Percentiles rank a stretch among this genome's conserved stretches.
These are phyloP conservation scores for Laspeyria flexula DNA, from an alignment of 2,888 invertebrate species.

Conservation along the genomic window DNA sequence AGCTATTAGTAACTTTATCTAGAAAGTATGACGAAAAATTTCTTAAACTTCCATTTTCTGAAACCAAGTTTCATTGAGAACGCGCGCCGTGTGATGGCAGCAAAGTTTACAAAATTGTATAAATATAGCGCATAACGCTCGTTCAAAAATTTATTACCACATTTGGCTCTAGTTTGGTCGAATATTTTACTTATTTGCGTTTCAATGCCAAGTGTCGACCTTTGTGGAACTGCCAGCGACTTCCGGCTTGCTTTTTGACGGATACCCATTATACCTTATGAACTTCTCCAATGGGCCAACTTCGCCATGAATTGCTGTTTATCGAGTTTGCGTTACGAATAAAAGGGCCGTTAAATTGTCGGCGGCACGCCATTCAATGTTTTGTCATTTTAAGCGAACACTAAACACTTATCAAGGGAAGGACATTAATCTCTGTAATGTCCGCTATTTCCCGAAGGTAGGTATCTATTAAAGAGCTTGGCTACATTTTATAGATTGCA, in stretches of 20 bases:
- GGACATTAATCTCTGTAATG: conserved; percentile 45
- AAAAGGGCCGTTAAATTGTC: conserved; percentile 48
- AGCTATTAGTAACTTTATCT: neutral
- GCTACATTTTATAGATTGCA: conserved; percentile 19
- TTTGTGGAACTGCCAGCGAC: conserved; percentile 54
- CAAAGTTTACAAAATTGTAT: conserved; percentile 25
- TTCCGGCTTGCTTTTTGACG: conserved; percentile 55
- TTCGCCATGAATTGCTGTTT: conserved; percentile 42
- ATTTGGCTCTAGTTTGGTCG: conserved; percentile 60
- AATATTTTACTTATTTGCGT: conserved; percentile 54
- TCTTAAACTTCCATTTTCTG: conserved; percentile 12
- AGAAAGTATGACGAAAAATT: conserved; percentile 2
- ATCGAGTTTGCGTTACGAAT: conserved; percentile 45
- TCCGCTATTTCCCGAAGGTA: conserved; percentile 32
- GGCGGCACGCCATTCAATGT: conserved; percentile 51
- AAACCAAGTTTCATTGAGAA: conserved; percentile 21
- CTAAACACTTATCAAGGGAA: conserved; percentile 46
- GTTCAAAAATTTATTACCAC: conserved; percentile 53
- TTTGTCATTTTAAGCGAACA: conserved; percentile 48
- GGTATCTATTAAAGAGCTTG: conserved; percentile 34
- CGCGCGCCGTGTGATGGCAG: neutral
- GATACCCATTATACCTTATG: conserved; percentile 34
- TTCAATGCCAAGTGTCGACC: conserved; percentile 60
- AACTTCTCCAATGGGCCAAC: conserved; percentile 36
- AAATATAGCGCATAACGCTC: conserved; percentile 26